These are phyloP conservation scores for Scalopus aquaticus DNA, from an alignment of 2,113 vertebrate species.

Conservation along the genomic window DNA sequence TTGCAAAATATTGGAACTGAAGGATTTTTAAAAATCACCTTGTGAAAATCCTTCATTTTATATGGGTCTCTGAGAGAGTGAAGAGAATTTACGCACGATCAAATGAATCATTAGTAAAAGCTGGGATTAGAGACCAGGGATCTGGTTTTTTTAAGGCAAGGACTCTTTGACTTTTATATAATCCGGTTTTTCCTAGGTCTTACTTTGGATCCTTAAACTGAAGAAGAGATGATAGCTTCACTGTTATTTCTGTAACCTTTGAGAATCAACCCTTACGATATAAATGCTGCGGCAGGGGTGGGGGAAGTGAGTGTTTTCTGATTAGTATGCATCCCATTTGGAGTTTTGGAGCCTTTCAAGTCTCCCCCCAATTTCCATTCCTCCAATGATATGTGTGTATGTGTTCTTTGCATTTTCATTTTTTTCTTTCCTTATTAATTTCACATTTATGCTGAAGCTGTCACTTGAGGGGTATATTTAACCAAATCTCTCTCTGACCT, in stretches of 20 bases:
- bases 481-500: not conserved
- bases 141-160: not conserved
- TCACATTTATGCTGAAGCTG: not conserved
- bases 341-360: not conserved
- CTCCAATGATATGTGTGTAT: not conserved
- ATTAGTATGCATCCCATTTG: not conserved
- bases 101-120: conserved; percentile 45
- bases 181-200: not conserved
- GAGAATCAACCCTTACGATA: not conserved
- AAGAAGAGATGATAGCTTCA: conserved; percentile 1
- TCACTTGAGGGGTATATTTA: not conserved
- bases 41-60: not conserved
- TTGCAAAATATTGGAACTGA: not conserved
- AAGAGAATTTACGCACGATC: not conserved
- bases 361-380: not conserved
- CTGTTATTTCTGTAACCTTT: conserved; percentile 13
- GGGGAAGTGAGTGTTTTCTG: not conserved
- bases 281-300: not conserved
- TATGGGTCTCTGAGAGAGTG: not conserved
- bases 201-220: not conserved
- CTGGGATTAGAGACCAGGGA: not conserved
- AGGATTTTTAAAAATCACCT: not conserved
- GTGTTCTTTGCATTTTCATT: not conserved
- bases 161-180: not conserved
- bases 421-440: conserved; percentile 8